Base-by-base conservation (phyloP, 2,113 vertebrate genomes). In the Copsychus sechellarum region DNA sequence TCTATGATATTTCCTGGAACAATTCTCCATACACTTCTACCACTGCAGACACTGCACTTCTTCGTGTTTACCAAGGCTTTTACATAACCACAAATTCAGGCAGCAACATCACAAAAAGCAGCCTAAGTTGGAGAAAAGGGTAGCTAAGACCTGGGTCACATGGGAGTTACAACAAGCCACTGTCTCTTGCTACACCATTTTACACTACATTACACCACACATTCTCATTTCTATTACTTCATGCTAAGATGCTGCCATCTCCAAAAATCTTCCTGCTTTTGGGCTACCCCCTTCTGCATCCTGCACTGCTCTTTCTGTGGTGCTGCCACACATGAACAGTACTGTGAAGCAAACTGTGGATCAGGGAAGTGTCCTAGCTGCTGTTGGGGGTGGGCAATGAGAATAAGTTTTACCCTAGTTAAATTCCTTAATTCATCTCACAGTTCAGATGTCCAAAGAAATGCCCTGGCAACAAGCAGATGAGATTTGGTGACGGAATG, bases 301-400 rank as follows among this genome's bases (percentile, higher is more conserved):
- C n/a, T 61, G 62, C 33, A 34, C 40, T 70, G 66, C 45, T 13
- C 24, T 15, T 85, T 50, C 40, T 42, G 6, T 17, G 38, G 34
- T 42, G 31, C 22, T 54, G 45, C n/a, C 84, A 48, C 40, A 48
- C 15, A 31, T 0, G 0, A 90, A 60, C 1, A 1, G 11, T 8
- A 48, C 1, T 43, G 43, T n/a, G 42, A 85, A 82, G 23, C 23
- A n/a, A 85, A 69, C 29, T 62, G 66, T 1, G 3, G 28, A 43
- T 60, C 48, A 69, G 60, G 65, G 38, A 91, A 47, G 56, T 36
- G n/a, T 7, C 3, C 28, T 11, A 36, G 19, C 6, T 70, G 51
- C 26, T 65, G 11, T 4, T 73, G n/a, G 3, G 21, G 11, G 3
- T 8, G 9, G 38, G 15, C 0, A 4, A 21, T 24, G 11, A 74